Percentiles rank a stretch among this genome's conserved stretches.
Evolutionary conservation across 1,140 invertebrate genomes (phyloP).

Genomic region (Drosophila setifemur): DNA sequence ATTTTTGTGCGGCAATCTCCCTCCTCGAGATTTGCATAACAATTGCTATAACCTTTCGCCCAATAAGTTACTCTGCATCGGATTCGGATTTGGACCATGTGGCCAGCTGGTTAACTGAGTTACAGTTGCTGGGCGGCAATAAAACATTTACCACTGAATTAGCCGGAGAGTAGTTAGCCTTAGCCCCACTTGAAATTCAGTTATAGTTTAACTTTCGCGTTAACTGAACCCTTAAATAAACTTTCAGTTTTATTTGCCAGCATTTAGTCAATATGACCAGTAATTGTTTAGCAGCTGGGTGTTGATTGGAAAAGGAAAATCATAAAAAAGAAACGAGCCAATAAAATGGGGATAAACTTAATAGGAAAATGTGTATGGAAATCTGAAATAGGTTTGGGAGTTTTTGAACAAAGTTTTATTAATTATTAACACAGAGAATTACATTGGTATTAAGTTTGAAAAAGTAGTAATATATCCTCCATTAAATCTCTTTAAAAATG

Average conservation of each 20-base stretch:
- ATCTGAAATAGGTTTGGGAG: no score
- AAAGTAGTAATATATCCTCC: no score
- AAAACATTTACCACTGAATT: conserved; percentile 65
- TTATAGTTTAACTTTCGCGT: conserved; percentile 49
- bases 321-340: background rate
- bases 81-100: conserved; percentile 9
- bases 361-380: no score
- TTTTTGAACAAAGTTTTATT: no score
- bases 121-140: conserved; percentile 42
- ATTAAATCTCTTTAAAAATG: no score
- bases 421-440: no score
- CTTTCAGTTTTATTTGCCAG: conserved; percentile 48
- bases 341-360: no score
- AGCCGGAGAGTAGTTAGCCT: conserved; percentile 39
- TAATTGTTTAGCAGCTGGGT: conserved; percentile 1
- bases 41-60: conserved; percentile 72
- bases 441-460: no score
- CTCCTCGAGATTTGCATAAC: conserved; percentile 69
- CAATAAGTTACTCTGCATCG: conserved; percentile 40
- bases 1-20: conserved; percentile 22
- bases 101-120: conserved; percentile 22
- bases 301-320: background rate
- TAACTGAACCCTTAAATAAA: conserved; percentile 63
- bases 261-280: background rate
- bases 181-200: conserved; percentile 25